Percentiles rank a stretch among this genome's conserved stretches.
Conservation (phyloP, 2,113 vertebrate genomes). For the Phaethornis superciliosus region DNA sequence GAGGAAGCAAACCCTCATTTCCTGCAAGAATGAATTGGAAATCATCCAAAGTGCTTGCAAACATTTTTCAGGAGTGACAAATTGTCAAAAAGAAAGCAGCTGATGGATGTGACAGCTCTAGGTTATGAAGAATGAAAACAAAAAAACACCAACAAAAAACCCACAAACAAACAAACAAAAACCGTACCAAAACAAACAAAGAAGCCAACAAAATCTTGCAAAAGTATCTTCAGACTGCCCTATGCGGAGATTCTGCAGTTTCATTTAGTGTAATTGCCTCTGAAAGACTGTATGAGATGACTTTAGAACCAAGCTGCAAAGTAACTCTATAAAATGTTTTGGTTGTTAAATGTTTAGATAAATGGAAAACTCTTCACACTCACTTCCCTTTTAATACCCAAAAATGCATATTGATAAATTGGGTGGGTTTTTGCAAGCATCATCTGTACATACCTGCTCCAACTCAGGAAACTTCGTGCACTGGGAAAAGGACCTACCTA, state of each 20-base stretch:
- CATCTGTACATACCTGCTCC: not conserved
- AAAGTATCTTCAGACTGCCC: constrained; percentile 53
- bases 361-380: constrained; percentile 7
- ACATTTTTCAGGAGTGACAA: constrained; percentile 82
- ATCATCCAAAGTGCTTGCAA: constrained; percentile 84
- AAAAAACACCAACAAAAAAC: not conserved
- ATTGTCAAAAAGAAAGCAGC: constrained; percentile 82
- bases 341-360: constrained; percentile 33
- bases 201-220: not conserved
- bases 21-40: constrained; percentile 85
- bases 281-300: constrained; percentile 69
- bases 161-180: not conserved
- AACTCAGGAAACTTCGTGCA: not conserved
- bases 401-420: not conserved
- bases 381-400: not conserved
- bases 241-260: constrained; percentile 47
- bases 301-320: constrained; percentile 57
- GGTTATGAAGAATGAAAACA: not conserved
- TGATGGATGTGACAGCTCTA: constrained; percentile 70
- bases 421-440: not conserved
- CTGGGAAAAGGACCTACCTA: not conserved
- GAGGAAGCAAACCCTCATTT: constrained; percentile 86
- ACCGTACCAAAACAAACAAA: not conserved
- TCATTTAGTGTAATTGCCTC: constrained; percentile 74
- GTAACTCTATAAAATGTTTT: not conserved